A percentile compares a stretch with the other conserved stretches of the same genome.
phyloP scores from a whole-genome alignment of 2,888 invertebrate genomes.

The Drosophila pegasa region DNA sequence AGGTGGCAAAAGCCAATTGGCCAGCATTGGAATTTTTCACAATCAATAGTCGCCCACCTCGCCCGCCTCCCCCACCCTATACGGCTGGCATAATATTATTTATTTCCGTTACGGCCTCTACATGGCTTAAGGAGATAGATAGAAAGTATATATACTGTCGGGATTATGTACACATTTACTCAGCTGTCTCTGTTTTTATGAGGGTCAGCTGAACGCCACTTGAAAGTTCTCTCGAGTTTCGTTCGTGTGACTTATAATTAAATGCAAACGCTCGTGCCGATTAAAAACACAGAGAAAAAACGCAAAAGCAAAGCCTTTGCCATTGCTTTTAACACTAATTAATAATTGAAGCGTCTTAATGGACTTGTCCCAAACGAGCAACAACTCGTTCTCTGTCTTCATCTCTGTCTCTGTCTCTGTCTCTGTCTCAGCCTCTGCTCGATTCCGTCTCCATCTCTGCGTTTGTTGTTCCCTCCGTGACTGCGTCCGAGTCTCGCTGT shows the following conservation, averaged over 20 bases:
- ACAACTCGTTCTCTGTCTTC: slow-evolving; percentile 50
- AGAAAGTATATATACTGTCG: not conserved
- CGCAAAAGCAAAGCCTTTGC: slow-evolving; percentile 41
- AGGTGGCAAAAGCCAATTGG: slow-evolving; percentile 79
- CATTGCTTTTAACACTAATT: slow-evolving; percentile 76
- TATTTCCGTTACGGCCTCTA: slow-evolving; percentile 28
- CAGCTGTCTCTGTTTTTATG: not conserved
- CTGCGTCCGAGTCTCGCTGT: slow-evolving; percentile 10
- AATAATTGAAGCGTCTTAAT: slow-evolving; percentile 78
- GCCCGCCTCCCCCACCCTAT: not conserved
- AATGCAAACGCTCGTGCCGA: slow-evolving; percentile 70
- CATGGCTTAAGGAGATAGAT: slow-evolving; percentile 1
- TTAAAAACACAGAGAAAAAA: slow-evolving; percentile 62
- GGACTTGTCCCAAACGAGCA: slow-evolving; percentile 62
- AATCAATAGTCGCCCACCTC: slow-evolving; percentile 56
- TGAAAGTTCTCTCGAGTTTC: slow-evolving; percentile 5
- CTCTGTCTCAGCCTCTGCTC: not conserved
- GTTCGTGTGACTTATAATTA: slow-evolving; percentile 65
- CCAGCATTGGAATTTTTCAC: slow-evolving; percentile 64
- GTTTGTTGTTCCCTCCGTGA: not conserved
- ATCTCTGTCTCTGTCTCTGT: slow-evolving; percentile 10
- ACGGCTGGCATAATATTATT: slow-evolving; percentile 33
- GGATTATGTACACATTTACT: not conserved
- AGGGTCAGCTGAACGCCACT: slow-evolving; percentile 18
- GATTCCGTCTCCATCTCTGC: slow-evolving; percentile 5